Evolutionary conservation across 2,113 vertebrate genomes (phyloP).

Genomic region (Hassar affinis): DNA sequence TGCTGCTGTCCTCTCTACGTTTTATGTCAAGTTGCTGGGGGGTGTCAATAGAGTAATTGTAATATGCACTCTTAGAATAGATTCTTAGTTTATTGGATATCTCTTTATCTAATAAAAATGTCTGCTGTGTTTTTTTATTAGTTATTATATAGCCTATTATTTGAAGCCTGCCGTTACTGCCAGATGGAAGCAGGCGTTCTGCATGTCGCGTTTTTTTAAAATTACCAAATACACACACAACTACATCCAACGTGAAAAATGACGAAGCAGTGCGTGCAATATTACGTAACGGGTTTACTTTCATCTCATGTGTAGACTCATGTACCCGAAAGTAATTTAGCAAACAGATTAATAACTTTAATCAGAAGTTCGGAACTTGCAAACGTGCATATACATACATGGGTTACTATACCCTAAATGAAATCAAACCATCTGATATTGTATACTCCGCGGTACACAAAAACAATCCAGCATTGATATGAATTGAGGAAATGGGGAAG

Average conservation of each 20-base stretch:
- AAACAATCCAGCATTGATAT: slow-evolving; percentile 49
- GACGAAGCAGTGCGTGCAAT: slow-evolving; percentile 29
- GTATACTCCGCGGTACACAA: slow-evolving; percentile 42
- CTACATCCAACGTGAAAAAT: slow-evolving; percentile 23
- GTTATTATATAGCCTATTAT: slow-evolving; percentile 64
- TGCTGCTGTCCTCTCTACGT: slow-evolving; percentile 72
- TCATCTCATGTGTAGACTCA: not conserved
- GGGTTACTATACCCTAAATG: not conserved
- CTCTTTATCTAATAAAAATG: slow-evolving; percentile 65
- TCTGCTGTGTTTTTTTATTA: slow-evolving; percentile 70
- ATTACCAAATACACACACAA: slow-evolving; percentile 46
- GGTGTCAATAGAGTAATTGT: slow-evolving; percentile 52
- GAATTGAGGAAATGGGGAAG: slow-evolving; percentile 79
- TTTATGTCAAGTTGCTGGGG: slow-evolving; percentile 55
- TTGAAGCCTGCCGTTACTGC: slow-evolving; percentile 66
- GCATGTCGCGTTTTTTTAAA: slow-evolving; percentile 71
- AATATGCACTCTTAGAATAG: slow-evolving; percentile 68
- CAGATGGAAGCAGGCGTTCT: slow-evolving; percentile 63
- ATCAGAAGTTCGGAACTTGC: not conserved
- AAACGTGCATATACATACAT: not conserved
- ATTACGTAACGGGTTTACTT: slow-evolving; percentile 16
- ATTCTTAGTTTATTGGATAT: slow-evolving; percentile 65
- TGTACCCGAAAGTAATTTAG: not conserved
- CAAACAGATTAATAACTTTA: not conserved
- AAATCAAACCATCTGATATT: slow-evolving; percentile 10